Evolutionary conservation across 1,140 invertebrate species (phyloP).

Genomic region (Aphaenogaster floridana): DNA sequence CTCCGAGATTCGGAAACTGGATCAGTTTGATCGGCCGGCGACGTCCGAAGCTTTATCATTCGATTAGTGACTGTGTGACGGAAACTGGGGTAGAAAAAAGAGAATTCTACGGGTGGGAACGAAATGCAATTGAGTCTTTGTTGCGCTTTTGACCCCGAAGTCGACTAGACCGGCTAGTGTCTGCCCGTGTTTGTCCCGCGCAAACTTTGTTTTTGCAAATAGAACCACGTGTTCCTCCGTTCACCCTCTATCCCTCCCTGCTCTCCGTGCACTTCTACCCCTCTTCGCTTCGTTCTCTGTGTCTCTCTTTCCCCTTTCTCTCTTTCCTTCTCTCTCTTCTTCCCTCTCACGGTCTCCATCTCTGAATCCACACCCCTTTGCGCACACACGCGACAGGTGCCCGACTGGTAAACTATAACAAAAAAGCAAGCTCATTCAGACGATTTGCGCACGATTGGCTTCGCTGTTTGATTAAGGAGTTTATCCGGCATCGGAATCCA

Average conservation of each 20-base stretch:
- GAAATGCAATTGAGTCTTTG: conserved; percentile 81
- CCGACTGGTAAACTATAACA: conserved; percentile 73
- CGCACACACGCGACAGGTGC: conserved; percentile 82
- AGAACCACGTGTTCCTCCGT: conserved; percentile 82
- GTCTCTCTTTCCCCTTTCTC: conserved; percentile 44
- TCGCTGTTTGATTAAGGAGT: conserved; percentile 68
- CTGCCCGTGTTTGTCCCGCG: conserved; percentile 83
- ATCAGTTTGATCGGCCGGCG: not conserved
- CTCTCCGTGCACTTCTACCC: conserved; percentile 40
- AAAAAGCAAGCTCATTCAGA: conserved; percentile 76
- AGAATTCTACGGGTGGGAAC: conserved; percentile 70
- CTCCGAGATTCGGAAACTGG: not conserved
- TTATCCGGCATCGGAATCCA: conserved; percentile 56
- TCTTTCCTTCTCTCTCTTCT: conserved; percentile 50
- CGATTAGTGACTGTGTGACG: conserved; percentile 35
- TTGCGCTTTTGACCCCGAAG: conserved; percentile 83
- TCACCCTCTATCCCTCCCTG: conserved; percentile 69
- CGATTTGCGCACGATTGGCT: conserved; percentile 75
- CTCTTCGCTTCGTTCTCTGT: conserved; percentile 56
- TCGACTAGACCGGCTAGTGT: conserved; percentile 79
- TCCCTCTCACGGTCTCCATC: conserved; percentile 61
- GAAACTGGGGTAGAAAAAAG: conserved; percentile 61
- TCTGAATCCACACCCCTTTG: conserved; percentile 73
- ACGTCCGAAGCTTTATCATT: conserved; percentile 51
- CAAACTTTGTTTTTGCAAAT: conserved; percentile 85